Base-by-base conservation (phyloP, 2,888 invertebrate species). In the Tipula confusa region DNA sequence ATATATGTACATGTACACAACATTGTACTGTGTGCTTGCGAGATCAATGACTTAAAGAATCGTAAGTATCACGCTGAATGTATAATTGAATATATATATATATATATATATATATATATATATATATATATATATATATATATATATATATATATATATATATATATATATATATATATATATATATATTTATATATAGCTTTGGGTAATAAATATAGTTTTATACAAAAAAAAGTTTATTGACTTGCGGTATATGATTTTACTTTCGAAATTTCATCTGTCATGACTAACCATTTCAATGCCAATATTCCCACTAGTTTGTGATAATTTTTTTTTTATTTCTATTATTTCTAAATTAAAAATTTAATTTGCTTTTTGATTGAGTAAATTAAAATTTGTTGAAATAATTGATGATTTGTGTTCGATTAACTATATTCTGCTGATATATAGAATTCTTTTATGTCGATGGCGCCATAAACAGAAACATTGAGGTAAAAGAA, bases 221-320 rank as follows among this genome's bases (percentile, higher is more conserved):
- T 36, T 36, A 36, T 43, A 15, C 7, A n/a, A 18, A 48, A 18
- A 48, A 7, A 18, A 24, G 64, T 64, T 64, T 64, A 64, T 64
- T 64, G 64, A 64, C 64, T 64, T 64, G 64, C 24, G 64, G 64
- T 24, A 64, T 64, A 64, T 64, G 64, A 64, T 64, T 64, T 64
- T 64, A 64, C 64, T 64, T 64, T 64, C 64, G 64, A 64, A 64
- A 64, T 64, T 64, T 64, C 64, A 64, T 64, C 64, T 24, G 64
- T 64, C 64, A 64, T 64, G 64, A 64, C 64, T 24, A 64, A 64
- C 64, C 64, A 64, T 24, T 64, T 64, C 64, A 64, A 64, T 64
- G 64, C 64, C 64, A 64, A 64, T 64, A 64, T 64, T 64, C 64
- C 64, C 64, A 64, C 64, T 64, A 64, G 7, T 64, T 64, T 64